Evolutionary conservation across 1,140 invertebrate species (phyloP).

Genomic region (Hylyphantes graminicola): DNA sequence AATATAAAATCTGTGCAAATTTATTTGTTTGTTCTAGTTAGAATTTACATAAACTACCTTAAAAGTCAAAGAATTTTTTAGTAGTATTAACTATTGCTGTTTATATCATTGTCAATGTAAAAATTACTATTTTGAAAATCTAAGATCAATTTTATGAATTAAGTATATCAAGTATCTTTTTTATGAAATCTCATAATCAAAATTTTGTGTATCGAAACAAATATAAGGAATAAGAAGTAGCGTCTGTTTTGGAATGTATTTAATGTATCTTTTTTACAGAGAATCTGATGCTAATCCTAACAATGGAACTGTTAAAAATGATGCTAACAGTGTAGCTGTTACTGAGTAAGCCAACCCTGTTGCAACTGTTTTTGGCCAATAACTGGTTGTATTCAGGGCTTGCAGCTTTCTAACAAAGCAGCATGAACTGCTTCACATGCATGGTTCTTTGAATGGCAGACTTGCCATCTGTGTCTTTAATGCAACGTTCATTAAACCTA

Average conservation of each 20-base stretch:
- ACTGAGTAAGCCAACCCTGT: constrained; percentile 47
- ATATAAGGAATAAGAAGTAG: too few species aligned
- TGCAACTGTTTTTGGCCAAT: constrained; percentile 20
- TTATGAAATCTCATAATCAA: too few species aligned
- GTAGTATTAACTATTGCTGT: too few species aligned
- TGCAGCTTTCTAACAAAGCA: constrained; percentile 9
- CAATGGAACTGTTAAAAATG: constrained; percentile 52
- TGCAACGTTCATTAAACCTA: background rate
- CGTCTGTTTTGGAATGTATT: background rate
- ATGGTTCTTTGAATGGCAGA: constrained; percentile 12
- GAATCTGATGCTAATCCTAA: constrained; percentile 46
- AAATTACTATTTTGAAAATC: too few species aligned
- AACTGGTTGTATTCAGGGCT: constrained; percentile 24
- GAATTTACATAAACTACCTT: too few species aligned
- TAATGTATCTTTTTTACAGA: constrained; percentile 48
- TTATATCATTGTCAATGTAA: too few species aligned
- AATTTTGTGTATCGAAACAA: too few species aligned
- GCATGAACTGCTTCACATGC: constrained; percentile 45
- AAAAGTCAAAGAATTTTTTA: too few species aligned
- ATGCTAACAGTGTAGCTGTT: constrained; percentile 44
- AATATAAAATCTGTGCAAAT: too few species aligned
- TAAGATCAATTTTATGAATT: too few species aligned
- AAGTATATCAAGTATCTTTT: too few species aligned
- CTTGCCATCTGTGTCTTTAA: background rate
- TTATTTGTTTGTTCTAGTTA: too few species aligned